Evolutionary conservation across 2,797 vertebrate species (phyloP).

Genomic region (Chiloscyllium punctatum): DNA sequence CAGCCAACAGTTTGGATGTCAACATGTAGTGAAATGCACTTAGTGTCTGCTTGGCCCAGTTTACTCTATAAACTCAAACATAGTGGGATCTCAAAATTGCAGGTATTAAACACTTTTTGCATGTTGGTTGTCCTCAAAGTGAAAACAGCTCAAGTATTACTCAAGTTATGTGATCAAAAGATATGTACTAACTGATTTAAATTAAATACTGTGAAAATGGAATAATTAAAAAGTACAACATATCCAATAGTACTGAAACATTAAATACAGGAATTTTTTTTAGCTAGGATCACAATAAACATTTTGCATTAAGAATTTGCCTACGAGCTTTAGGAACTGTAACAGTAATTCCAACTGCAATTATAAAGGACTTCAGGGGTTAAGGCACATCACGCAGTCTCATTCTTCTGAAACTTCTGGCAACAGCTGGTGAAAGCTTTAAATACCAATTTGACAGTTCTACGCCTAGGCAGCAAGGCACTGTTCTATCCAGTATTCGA

Average conservation of each 20-base stretch:
- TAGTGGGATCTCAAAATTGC: background rate
- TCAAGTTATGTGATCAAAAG: background rate
- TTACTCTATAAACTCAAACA: background rate
- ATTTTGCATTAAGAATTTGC: background rate
- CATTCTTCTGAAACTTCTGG: slow-evolving; percentile 63
- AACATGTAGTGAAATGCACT: background rate
- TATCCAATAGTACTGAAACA: background rate
- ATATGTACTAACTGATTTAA: background rate
- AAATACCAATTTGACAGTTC: slow-evolving; percentile 77
- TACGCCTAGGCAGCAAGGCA: slow-evolving; percentile 62
- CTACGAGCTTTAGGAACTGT: background rate
- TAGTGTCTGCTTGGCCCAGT: background rate
- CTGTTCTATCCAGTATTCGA: slow-evolving; percentile 52
- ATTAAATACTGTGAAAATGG: background rate
- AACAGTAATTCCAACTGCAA: slow-evolving; percentile 3
- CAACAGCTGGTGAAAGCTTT: slow-evolving; percentile 76
- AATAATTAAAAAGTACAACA: background rate
- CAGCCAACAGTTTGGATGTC: background rate
- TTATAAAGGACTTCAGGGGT: slow-evolving; percentile 69
- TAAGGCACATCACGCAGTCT: slow-evolving; percentile 70
- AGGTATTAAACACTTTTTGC: background rate
- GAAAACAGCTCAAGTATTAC: background rate
- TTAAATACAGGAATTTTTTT: background rate
- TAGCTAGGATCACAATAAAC: background rate
- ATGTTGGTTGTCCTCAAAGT: background rate